Base-by-base conservation (phyloP, 2,113 vertebrate genomes). In the Gyps fulvus region DNA sequence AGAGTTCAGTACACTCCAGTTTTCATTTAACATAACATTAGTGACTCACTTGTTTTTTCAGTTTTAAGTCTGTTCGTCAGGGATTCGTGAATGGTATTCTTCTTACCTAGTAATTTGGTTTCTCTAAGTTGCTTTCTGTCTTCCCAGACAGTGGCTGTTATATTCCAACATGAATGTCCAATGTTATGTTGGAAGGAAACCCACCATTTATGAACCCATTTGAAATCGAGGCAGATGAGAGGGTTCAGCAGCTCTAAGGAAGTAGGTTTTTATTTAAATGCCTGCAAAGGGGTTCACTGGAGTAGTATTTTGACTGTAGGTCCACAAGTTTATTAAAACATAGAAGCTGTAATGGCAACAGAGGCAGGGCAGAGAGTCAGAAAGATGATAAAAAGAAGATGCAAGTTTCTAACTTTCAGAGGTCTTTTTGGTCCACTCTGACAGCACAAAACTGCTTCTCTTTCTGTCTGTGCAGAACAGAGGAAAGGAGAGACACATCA, bases 21-120 rank as follows among this genome's bases (percentile, higher is more conserved):
- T 93, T 96, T 86, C 71, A 47, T 90, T 93, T 94, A 94, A 83
- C 45, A 16, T 89, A 92, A 80, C 22, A 65, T 74, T 84, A 85
- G 36, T 93, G 88, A 96, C 23, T 96, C 80, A 95, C 69, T 89
- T 78, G 62, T 50, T 57, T 91, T 96, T 93, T 90, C 86, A 79
- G 27, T 82, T 89, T 94, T 54, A 74, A 80, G 63, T 61, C 62
- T 61, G 26, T 85, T 86, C 78, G 32, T 90, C 40, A 80, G 43
- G 49, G 31, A 86, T 74, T 87, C 0, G 0, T 80, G 58, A 87
- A 88, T 70, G 29, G 14, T 65, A 13, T 80, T 83, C 27, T 43
- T 55, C n/a, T 65, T 82, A 57, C 40, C 43, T 90, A 62, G 57
- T 57, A 78, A 94, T 77, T 73, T 21, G 0, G 3, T 61, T 45